Base-by-base conservation (phyloP, 37 sponge, comb jelly and placozoan genomes). In the Ianthella basta region DNA sequence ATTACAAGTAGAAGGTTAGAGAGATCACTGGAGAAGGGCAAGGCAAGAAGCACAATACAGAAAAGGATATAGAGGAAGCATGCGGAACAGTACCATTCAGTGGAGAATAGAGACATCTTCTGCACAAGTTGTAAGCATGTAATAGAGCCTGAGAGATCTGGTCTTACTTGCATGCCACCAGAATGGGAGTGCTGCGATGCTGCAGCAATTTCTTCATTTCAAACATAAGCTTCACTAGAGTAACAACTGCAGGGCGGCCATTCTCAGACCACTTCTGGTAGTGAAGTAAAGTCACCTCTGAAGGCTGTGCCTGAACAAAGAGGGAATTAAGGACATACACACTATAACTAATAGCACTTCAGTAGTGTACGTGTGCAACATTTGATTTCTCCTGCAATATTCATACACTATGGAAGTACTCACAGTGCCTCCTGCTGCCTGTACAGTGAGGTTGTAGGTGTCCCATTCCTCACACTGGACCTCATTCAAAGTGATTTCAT, bases 161-260 rank as follows among this genome's bases (percentile, higher is more conserved):
- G 32, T 64, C 21, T 64, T 74, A 83, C 84, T 83, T 74, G 84
- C 84, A 83, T 21, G 60, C 37, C 30, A 83, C 72, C 56, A 65
- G 21, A n/a, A 83, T 15, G 19, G 72, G 57, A 35, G 37, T 5
- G 35, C 10, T 4, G 4, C 4, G 29, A 6, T 61, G 64, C 54
- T 75, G 78, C 39, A 8, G 37, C 25, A 41, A 30, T 21, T 75
- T 75, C 44, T 75, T 10, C 1, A 75, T 44, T 41, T 32, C 44
- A 21, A 50, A 21, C 78, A 75, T 40, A 0, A 44, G 40, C 4
- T 75, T 75, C 54, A 75, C 3, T 4, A 75, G 78, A 23, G 54
- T 15, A 12, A 75, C 54, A 19, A 50, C 23, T 40, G 37, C 78
- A 23, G 78, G 78, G 35, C 50, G 35, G 15, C 37, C 53, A 23